phyloP scores from a whole-genome alignment of 53 echinoderm and acorn worm genomes.

The Holothuria leucospilota region DNA sequence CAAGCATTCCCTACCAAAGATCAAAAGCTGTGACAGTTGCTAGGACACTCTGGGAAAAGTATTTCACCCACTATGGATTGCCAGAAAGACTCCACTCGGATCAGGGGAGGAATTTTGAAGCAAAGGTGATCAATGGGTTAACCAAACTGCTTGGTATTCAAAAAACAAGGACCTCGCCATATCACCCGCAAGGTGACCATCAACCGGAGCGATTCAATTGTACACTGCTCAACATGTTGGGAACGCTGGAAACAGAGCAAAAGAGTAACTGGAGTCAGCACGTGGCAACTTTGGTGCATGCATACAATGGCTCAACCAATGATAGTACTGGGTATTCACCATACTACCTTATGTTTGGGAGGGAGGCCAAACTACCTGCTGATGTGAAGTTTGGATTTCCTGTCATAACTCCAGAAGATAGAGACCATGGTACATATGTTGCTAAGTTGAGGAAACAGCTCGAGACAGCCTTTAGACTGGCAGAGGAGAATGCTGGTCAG shows the following conservation, averaged over 20 bases:
- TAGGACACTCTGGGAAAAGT: constrained; percentile 69
- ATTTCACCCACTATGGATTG: constrained; percentile 67
- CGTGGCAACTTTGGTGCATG: background rate
- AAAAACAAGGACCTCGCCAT: constrained; percentile 57
- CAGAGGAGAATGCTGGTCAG: too few relatives aligned
- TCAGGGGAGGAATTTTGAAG: constrained; percentile 63
- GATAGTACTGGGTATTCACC: too few relatives aligned
- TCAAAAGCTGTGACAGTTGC: constrained; percentile 72
- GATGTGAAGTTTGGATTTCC: too few relatives aligned
- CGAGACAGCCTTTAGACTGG: too few relatives aligned
- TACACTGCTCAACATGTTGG: constrained; percentile 8
- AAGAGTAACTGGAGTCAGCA: constrained; percentile 7
- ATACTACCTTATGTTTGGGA: too few relatives aligned
- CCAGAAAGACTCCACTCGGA: constrained; percentile 70
- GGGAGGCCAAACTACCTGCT: too few relatives aligned
- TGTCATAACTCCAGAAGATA: too few relatives aligned
- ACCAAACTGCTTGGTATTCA: constrained; percentile 27
- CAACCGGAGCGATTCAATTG: constrained; percentile 68
- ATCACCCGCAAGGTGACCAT: constrained; percentile 70
- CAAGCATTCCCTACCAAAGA: constrained; percentile 74
- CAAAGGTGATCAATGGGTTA: constrained; percentile 56
- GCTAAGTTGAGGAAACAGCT: too few relatives aligned
- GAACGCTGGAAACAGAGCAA: background rate
- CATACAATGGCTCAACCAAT: background rate
- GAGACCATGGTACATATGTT: too few relatives aligned